These are phyloP conservation scores for Microtus agrestis DNA, from an alignment of 2,797 vertebrate genomes.

Conservation along the genomic window DNA sequence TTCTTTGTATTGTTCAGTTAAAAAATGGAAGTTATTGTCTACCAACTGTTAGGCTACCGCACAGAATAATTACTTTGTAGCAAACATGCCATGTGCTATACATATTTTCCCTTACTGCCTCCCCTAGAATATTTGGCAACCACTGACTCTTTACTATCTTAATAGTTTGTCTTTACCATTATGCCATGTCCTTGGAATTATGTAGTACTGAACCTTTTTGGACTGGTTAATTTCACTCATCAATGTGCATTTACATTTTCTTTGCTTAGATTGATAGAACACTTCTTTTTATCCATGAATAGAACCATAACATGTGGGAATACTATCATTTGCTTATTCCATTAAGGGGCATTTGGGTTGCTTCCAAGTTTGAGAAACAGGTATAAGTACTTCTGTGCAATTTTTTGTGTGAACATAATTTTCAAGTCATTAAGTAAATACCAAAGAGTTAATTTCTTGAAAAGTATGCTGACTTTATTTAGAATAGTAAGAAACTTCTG, in stretches of 20 bases:
- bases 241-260: background rate
- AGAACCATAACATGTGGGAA: background rate
- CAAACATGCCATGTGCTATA: background rate
- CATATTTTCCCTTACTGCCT: background rate
- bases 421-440: background rate
- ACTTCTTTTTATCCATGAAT: background rate
- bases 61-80: background rate
- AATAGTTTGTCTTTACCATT: background rate
- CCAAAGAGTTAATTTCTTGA: background rate
- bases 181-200: background rate
- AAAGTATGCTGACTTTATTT: background rate
- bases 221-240: background rate
- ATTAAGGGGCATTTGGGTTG: background rate
- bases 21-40: background rate
- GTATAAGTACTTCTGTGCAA: background rate
- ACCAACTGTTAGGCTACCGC: background rate
- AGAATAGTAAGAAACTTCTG: background rate
- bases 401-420: background rate
- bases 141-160: background rate
- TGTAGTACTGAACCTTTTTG: background rate
- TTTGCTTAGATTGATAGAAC: background rate
- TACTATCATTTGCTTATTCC: background rate
- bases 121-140: background rate
- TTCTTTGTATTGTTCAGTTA: background rate
- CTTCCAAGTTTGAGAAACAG: background rate